phyloP scores from a whole-genome alignment of 53 echinoderm and acorn worm genomes.

The Astropecten irregularis region DNA sequence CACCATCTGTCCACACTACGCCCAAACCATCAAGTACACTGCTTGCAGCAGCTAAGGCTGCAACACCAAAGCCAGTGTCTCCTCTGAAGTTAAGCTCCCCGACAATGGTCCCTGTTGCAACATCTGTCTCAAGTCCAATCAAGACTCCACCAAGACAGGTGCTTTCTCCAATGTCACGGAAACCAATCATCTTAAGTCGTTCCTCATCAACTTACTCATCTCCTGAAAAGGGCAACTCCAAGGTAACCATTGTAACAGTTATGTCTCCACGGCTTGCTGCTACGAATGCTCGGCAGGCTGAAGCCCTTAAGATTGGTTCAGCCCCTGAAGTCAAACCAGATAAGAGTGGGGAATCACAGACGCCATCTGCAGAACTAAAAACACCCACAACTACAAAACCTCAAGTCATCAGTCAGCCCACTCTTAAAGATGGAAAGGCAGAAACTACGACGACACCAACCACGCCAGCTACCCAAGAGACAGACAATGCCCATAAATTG shows the following conservation, averaged over 20 bases:
- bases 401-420: background rate
- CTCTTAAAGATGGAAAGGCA: conserved; percentile 16
- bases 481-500: conserved; percentile 14
- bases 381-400: conserved; percentile 1
- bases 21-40: background rate
- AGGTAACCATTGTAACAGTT: conserved; percentile 71
- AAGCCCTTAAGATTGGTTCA: conserved; percentile 31
- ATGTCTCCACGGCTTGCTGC: conserved; percentile 43
- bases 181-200: conserved; percentile 86
- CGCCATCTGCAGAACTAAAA: conserved; percentile 13
- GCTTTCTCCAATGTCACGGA: conserved; percentile 64
- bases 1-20: conserved; percentile 22
- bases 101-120: background rate
- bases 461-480: conserved; percentile 1
- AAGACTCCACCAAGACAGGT: conserved; percentile 59
- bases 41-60: conserved; percentile 13
- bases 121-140: conserved; percentile 66
- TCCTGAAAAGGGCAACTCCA: conserved; percentile 86
- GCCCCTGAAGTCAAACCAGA: conserved; percentile 18
- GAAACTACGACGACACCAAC: background rate
- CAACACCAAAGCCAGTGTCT: conserved; percentile 51
- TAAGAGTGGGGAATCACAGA: conserved; percentile 1
- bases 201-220: conserved; percentile 79
- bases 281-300: conserved; percentile 31
- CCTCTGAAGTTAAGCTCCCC: conserved; percentile 17